Base-by-base conservation (phyloP, 1,140 invertebrate genomes). In the Ostrea denselamellosa region DNA sequence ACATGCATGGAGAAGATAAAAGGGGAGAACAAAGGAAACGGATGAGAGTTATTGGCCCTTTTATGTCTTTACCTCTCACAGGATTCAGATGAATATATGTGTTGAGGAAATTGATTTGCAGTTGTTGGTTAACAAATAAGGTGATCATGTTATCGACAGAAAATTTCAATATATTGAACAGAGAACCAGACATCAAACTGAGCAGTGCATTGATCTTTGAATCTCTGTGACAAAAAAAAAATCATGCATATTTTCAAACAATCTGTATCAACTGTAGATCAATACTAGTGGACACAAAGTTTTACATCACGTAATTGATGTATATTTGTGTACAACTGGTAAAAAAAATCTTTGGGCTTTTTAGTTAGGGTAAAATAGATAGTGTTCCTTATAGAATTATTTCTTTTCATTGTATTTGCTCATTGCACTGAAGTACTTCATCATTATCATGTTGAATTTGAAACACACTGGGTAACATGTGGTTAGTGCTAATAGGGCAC, bases 11-110 rank as follows among this genome's bases (percentile, higher is more conserved):
- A 25, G 52, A 83, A 9, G 82, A 83, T 19, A 22, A 52, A 54
- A 22, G 25, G n/a, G 17, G 22, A 53, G 17, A 54, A 83, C 44
- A 83, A 53, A 53, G n/a, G 22, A 12, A 25, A 81, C 71, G 22
- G 25, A 81, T 25, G 4, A 52, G 44, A 54, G 28, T 83, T 44
- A 52, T 83, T 83, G 34, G 5, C 52, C 44, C 44, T 54, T 83
- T n/a, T n/a, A 83, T 83, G 82, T 22, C 19, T 53, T 51, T 14
- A n/a, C 17, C 14, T 81, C 71, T 34, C 17, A 81, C 22, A 44
- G 71, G 71, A 81, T 81, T 62, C 58, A 62, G 58, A 62, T 77
- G 25, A 77, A 77, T 28, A 77, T 17, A 77, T 34, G 9, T 28
- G 68, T 10, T 44, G 5, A 77, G 68, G 25, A 25, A 77, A 83